Conservation (phyloP, 2,888 invertebrate species). For the Lamellibrachia satsuma region DNA sequence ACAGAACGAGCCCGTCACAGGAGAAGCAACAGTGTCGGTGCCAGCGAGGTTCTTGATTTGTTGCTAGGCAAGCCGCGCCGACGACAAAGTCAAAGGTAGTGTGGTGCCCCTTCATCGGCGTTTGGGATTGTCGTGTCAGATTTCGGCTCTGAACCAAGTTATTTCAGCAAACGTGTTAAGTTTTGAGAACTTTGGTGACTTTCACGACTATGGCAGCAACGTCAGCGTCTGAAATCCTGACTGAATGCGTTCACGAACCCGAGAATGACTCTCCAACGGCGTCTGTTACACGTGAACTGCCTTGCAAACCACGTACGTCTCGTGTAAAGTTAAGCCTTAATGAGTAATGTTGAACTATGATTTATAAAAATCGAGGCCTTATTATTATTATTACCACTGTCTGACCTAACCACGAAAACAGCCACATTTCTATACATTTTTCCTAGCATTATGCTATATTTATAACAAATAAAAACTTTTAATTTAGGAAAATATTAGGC, state of each 20-base stretch:
- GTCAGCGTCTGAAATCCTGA: neutral
- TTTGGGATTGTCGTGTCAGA: neutral
- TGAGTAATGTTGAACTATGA: neutral
- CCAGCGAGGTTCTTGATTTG: neutral
- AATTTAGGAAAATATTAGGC: too few relatives aligned
- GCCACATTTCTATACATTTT: too few relatives aligned
- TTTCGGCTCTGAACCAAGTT: neutral
- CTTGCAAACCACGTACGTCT: conserved; percentile 24
- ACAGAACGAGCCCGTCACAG: neutral
- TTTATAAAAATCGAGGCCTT: too few relatives aligned
- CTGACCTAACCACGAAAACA: too few relatives aligned
- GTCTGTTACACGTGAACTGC: conserved; percentile 23
- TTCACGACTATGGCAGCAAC: neutral
- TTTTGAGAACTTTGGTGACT: neutral
- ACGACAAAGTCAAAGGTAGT: neutral
- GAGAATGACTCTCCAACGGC: conserved; percentile 25
- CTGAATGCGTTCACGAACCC: neutral
- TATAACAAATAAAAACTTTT: too few relatives aligned
- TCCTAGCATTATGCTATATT: too few relatives aligned
- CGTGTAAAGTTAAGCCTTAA: neutral
- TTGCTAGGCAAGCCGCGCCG: neutral
- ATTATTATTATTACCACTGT: too few relatives aligned
- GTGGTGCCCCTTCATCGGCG: neutral
- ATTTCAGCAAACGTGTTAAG: neutral
- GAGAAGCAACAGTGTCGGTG: neutral